Conservation (phyloP, 2,797 vertebrate genomes). For the Lycodopsis pacificus region DNA sequence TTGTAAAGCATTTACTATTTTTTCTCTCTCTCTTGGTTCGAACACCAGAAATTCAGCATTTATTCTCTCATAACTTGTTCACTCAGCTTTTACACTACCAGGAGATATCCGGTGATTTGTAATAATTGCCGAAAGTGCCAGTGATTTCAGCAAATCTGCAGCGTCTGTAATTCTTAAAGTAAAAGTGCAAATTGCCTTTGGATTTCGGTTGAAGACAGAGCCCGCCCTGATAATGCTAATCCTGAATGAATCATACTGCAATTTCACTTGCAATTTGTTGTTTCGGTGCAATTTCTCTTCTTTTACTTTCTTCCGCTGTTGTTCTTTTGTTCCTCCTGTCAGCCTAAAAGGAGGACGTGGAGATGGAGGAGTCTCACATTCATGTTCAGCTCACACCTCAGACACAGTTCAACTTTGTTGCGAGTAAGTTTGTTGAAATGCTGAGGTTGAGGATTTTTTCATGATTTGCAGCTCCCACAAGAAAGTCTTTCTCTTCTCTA, state of each 20-base stretch:
- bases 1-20: not conserved
- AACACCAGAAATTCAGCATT: not conserved
- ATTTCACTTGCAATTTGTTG: constrained; percentile 18
- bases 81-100: constrained; percentile 3
- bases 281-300: not conserved
- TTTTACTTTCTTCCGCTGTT: too few relatives aligned
- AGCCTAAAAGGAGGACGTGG: not conserved
- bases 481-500: not conserved
- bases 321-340: not conserved
- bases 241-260: constrained; percentile 38
- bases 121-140: constrained; percentile 44
- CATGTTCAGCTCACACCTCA: constrained; percentile 13
- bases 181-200: constrained; percentile 43
- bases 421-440: constrained; percentile 9
- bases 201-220: constrained; percentile 3
- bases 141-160: constrained; percentile 44
- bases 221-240: constrained; percentile 20
- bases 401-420: not conserved
- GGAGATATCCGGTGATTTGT: constrained; percentile 31
- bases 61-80: constrained; percentile 12
- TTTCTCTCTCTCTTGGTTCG: not conserved
- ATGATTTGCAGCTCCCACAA: not conserved
- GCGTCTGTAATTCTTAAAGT: constrained; percentile 42
- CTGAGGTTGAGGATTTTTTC: not conserved
- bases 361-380: not conserved